Evolutionary conservation across 2,797 vertebrate genomes (phyloP).

Genomic region (Hoplostethus mediterraneus): DNA sequence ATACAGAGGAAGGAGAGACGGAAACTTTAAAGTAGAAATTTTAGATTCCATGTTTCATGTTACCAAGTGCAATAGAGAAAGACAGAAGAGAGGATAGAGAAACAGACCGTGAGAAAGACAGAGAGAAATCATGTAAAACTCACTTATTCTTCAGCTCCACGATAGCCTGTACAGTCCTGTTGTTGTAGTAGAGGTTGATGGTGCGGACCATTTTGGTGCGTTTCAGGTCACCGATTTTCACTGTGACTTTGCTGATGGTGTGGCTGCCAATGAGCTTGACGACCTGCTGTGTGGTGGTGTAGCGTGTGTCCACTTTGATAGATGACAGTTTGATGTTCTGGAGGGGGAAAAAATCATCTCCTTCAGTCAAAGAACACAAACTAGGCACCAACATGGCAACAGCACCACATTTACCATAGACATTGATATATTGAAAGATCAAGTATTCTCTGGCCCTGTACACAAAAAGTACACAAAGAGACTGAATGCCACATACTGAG

Average conservation of each 20-base stretch:
- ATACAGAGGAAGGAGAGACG: not conserved
- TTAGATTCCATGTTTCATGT: not conserved
- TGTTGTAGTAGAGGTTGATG: constrained; percentile 99
- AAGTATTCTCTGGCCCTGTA: too few relatives aligned
- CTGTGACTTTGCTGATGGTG: constrained; percentile 98
- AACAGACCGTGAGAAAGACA: not conserved
- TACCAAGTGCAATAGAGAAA: not conserved
- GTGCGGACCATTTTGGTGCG: constrained; percentile 99
- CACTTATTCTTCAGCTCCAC: constrained; percentile 99
- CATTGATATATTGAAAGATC: too few relatives aligned
- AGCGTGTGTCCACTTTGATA: constrained; percentile 99
- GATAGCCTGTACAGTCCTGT: constrained; percentile 97
- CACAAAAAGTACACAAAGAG: not conserved
- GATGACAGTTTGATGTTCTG: constrained; percentile 99
- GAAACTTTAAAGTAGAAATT: not conserved
- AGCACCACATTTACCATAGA: too few relatives aligned
- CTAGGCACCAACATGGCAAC: too few relatives aligned
- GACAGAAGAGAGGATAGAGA: not conserved
- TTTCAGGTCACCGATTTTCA: constrained; percentile 98
- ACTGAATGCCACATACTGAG: constrained; percentile 84
- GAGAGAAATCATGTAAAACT: constrained; percentile 40
- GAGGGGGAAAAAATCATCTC: constrained; percentile 14
- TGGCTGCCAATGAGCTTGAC: constrained; percentile 99
- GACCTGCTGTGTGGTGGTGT: constrained; percentile 99
- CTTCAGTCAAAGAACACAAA: too few relatives aligned